Base-by-base conservation (phyloP, 2,797 vertebrate species). In the Gephyroberyx darwinii region DNA sequence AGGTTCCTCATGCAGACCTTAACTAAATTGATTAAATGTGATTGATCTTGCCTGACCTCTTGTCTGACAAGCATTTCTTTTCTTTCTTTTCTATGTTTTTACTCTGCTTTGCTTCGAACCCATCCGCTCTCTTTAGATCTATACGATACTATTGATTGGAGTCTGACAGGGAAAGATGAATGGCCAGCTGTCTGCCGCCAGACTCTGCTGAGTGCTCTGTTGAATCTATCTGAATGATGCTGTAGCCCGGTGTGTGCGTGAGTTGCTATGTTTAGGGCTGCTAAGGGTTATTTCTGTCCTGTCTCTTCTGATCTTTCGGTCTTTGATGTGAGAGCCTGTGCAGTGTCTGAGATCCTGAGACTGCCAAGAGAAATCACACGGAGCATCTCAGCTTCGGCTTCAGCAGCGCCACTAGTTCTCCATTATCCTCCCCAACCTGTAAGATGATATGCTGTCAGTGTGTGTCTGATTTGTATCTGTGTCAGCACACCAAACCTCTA, bases 251-350 rank as follows among this genome's bases (percentile, higher is more conserved):
- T 60, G 77, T 58, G 74, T 1, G 20, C 31, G 52, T 61, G 71
- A 57, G 69, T 64, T 35, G 69, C 65, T 61, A 4, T 48, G 47
- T 47, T 54, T 2, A 13, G 9, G 39, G 17, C 71, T 20, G 74
- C 51, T 4, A 69, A 70, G 64, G 77, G 71, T 26, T 82, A 74
- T 71, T 41, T 31, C 51, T 61, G 66, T 20, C 35, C 66, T 16
- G 51, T 81, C 62, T 41, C 53, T 2, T 75, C 73, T 78, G 83
- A 87, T 88, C 84, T 65, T 67, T 66, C 0, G 19, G 10, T 66
- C 89, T 91, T 92, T 91, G 84, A 92, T 82, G 90, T 85, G 73
- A 75, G 55, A 39, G 78, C 62, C 87, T 90, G 87, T 22, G 37
- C 62, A 72, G 59, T 77, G 86, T 90, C 88, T 17, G 39, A 53